These are phyloP conservation scores for Toxotes lorentzi DNA, from an alignment of 2,797 vertebrate genomes.

Conservation along the genomic window DNA sequence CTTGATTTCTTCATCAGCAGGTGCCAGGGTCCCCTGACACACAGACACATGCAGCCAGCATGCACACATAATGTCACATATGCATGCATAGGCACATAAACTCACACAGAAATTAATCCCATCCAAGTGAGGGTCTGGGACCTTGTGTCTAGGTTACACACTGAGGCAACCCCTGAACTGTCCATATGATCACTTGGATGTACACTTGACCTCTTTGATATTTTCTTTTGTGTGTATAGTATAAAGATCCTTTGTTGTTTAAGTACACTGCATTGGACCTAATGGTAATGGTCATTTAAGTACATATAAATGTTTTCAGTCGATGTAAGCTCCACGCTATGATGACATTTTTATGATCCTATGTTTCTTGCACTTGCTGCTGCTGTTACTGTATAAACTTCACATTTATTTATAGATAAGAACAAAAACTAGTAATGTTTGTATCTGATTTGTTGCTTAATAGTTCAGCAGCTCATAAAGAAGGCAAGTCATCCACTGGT, in stretches of 20 bases:
- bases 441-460: slow-evolving; percentile 3
- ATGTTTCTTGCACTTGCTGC: background rate
- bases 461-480: slow-evolving; percentile 17
- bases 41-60: slow-evolving; percentile 50
- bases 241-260: background rate
- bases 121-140: slow-evolving; percentile 56
- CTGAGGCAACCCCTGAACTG: slow-evolving; percentile 70
- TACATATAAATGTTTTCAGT: background rate
- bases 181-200: slow-evolving; percentile 70
- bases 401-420: background rate
- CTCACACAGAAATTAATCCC: slow-evolving; percentile 23
- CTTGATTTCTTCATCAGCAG: slow-evolving; percentile 86
- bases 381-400: background rate
- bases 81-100: slow-evolving; percentile 20
- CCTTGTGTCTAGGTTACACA: slow-evolving; percentile 56
- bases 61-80: slow-evolving; percentile 53
- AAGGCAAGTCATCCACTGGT: background rate
- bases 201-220: slow-evolving; percentile 35
- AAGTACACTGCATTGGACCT: no score
- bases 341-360: background rate
- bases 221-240: background rate
- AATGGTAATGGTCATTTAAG: background rate
- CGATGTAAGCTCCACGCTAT: background rate
- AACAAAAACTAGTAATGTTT: background rate
- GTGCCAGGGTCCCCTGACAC: slow-evolving; percentile 73